Evolutionary conservation across 1,140 invertebrate genomes (phyloP), one percentile per base, ranked within the genome.

Genomic region (Temnothorax longispinosus): DNA sequence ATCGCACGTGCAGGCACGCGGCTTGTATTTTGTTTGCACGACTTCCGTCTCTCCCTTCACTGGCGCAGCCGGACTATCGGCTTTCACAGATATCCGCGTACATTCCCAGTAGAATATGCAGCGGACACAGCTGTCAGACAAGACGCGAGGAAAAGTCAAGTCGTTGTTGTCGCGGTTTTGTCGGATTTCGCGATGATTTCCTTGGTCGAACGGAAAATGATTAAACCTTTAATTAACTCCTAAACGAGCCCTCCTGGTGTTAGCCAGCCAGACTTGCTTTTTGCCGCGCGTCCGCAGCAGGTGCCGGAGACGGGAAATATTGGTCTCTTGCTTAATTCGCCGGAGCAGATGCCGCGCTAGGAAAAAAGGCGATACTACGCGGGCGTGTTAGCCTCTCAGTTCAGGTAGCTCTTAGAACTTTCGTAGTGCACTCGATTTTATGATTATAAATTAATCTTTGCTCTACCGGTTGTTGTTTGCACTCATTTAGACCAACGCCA

Each of bases 171-270:
- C 76, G 7, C 41, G 67, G 52, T 75, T n/a, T 47, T 58, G 35
- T 35, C 38, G 15, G 15, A 21, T 50, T 21, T 32, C 47, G 72
- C 72, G 21, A 78, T 78, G 15, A 78, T 78, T 85, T 78, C 54
- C 75, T 67, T 77, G 35, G n/a, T 13, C 35, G 80, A 72, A 58
- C 47, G 58, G 82, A 65, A 78, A 85, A 78, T 85, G 74, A 67
- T 41, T 52, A 56, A 85, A 78, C 47, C 75, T 85, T 65, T 78
- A 85, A 85, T 78, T 85, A 78, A 85, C 58, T 78, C 50, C 50
- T 27, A 78, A 78, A 85, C 82, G 60, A 85, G 50, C 15, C 21
- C 41, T 41, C 60, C 38, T 15, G 13, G n/a, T 32, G 32, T 44
- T 47, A 47, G 56, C 44, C 54, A 47, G 56, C 44, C 54, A 35